These are phyloP conservation scores for Drosophila cognata DNA, from an alignment of 2,888 invertebrate genomes.

Conservation along the genomic window DNA sequence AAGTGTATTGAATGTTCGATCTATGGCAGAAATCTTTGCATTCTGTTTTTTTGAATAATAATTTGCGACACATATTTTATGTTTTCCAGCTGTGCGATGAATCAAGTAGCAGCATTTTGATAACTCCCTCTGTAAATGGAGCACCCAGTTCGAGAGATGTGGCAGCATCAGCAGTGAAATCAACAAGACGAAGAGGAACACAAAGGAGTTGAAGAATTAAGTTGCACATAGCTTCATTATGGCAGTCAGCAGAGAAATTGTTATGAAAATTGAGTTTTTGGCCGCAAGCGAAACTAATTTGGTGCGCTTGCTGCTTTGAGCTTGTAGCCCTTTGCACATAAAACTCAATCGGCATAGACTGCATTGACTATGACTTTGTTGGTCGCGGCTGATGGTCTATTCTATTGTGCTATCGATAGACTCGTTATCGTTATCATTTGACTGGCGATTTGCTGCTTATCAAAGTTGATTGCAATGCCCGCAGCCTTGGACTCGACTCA, in stretches of 20 bases:
- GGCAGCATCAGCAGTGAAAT: slow-evolving; percentile 49
- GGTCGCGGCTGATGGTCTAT: not conserved
- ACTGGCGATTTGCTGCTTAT: slow-evolving; percentile 75
- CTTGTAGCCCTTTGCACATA: slow-evolving; percentile 49
- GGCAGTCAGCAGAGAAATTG: slow-evolving; percentile 66
- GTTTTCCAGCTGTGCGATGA: slow-evolving; percentile 67
- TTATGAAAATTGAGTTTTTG: slow-evolving; percentile 77
- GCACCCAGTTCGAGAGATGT: not conserved
- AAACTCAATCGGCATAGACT: slow-evolving; percentile 63
- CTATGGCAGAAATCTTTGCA: not conserved
- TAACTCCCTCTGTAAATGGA: slow-evolving; percentile 49
- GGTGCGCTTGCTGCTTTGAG: slow-evolving; percentile 30
- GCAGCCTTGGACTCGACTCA: slow-evolving; percentile 38
- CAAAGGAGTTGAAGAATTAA: slow-evolving; percentile 50
- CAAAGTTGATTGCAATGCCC: slow-evolving; percentile 78
- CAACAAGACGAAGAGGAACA: slow-evolving; percentile 60
- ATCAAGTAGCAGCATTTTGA: slow-evolving; percentile 69
- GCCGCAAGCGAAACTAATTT: slow-evolving; percentile 76
- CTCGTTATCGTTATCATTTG: slow-evolving; percentile 75
- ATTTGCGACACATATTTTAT: slow-evolving; percentile 70
- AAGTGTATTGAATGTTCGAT: not conserved
- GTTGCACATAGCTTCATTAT: slow-evolving; percentile 71
- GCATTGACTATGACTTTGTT: slow-evolving; percentile 21
- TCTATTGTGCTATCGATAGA: slow-evolving; percentile 48
- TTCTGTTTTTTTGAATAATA: slow-evolving; percentile 51